Percentiles rank a stretch among this genome's conserved stretches.
Conservation (phyloP, 2,797 vertebrate genomes). For the Balearica regulorum region DNA sequence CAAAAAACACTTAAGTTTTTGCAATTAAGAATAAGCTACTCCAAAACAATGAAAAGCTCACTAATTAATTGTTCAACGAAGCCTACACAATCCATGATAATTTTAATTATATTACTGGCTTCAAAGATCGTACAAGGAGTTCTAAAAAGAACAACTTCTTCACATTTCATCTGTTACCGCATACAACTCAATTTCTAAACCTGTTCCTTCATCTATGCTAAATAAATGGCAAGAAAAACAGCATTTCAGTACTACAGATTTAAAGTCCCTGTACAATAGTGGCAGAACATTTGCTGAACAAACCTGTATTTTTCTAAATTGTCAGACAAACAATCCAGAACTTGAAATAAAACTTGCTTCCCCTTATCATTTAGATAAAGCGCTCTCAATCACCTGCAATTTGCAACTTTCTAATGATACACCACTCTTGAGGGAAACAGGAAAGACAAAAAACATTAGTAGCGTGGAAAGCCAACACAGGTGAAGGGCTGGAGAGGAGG, state of each 20-base stretch:
- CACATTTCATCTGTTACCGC: not conserved
- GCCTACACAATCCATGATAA: not conserved
- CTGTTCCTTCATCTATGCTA: not conserved
- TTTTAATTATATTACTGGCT: conserved; percentile 15
- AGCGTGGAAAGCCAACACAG: not conserved
- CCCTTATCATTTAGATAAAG: not conserved
- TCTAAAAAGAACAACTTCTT: conserved; percentile 21
- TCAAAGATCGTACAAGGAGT: not conserved
- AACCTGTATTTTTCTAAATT: not conserved
- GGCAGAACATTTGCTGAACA: not conserved
- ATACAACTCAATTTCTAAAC: not conserved
- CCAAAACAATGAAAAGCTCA: not conserved
- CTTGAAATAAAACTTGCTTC: not conserved
- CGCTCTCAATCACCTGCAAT: not conserved
- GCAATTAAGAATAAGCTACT: not conserved
- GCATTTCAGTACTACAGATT: not conserved
- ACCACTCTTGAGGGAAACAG: not conserved
- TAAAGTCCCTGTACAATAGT: not conserved
- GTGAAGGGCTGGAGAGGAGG: not conserved
- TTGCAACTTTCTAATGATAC: not conserved
- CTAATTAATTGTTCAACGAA: not conserved
- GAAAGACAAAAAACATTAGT: not conserved
- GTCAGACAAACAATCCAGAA: not conserved
- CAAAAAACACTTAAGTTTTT: not conserved
- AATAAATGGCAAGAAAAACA: not conserved